phyloP scores from a whole-genome alignment of 2,888 invertebrate species.

The Ornithoptera alexandrae region DNA sequence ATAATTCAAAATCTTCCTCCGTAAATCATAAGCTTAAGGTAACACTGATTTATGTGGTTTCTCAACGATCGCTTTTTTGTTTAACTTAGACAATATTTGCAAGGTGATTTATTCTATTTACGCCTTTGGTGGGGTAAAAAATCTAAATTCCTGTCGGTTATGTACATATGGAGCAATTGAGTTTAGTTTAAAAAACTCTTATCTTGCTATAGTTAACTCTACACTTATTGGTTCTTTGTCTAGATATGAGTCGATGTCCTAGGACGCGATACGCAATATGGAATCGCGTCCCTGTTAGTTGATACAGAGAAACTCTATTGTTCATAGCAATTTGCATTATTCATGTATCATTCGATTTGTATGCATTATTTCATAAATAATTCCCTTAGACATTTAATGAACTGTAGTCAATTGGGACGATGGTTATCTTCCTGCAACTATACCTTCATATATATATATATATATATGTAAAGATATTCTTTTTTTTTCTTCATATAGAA shows the following conservation, averaged over 20 bases:
- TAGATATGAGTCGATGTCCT: no score
- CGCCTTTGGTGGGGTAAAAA: no score
- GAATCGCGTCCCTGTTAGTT: neutral
- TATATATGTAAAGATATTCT: neutral
- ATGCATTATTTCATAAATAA: conserved; percentile 1
- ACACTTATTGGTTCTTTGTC: no score
- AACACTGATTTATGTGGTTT: neutral
- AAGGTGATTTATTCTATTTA: no score
- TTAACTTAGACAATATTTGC: neutral
- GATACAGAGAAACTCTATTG: neutral
- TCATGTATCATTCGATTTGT: neutral
- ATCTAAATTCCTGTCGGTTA: no score
- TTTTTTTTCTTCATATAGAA: neutral
- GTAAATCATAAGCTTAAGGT: conserved; percentile 1
- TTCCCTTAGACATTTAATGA: neutral
- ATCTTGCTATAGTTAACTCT: no score
- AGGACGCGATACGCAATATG: neutral
- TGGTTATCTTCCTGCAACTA: neutral
- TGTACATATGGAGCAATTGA: no score
- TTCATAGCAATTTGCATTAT: neutral
- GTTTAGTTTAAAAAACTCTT: neutral
- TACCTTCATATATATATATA: neutral
- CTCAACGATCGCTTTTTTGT: neutral
- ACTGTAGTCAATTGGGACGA: neutral
- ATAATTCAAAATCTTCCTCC: neutral